Evolutionary conservation across 2,888 invertebrate species (phyloP), one percentile per base, ranked within the genome.

Genomic region (Rosalia funebris): DNA sequence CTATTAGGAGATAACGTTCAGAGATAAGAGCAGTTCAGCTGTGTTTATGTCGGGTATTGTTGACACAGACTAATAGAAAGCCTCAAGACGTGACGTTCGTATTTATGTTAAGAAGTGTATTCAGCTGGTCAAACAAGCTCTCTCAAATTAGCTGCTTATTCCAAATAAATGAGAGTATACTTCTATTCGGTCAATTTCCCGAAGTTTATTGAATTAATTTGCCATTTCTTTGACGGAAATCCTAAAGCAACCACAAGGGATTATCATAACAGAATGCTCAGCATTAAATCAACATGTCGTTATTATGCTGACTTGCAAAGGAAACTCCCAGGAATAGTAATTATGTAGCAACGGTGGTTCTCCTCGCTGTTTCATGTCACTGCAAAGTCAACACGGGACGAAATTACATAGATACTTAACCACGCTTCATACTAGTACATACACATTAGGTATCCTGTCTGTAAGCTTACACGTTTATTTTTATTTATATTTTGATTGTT

Each of bases 111-210:
- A 71, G 72, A 73, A 73, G 75, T 74, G 71, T 71, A 72, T 71
- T 74, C 75, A 75, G 75, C 75, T 75, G 75, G 72, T 70, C 71
- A 71, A 70, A 73, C 67, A 70, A 63, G n/a, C n/a, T n/a, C n/a
- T 42, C 64, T 62, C 63, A 60, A 69, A 50, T 50, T 50, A 50
- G 50, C 39, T 19, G 50, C 50, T 20, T 14, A 39, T 50, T 50
- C 11, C 34, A n/a, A 34, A 34, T 34, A 25, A 25, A 37, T 48
- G 32, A 36, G 19, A 36, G 20, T 36, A 36, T 25, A 25, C n/a
- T 25, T 5, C 25, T 5, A 25, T 36, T 48, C 36, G 48, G 37
- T 36, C 36, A 14, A 11, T 36, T 48, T 12, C 34, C 36, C 12
- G 34, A n/a, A 9, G 14, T 17, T 36, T 36, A 36, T n/a, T 48